Evolutionary conservation across 2,113 vertebrate species (phyloP).

Genomic region (Aix galericulata): DNA sequence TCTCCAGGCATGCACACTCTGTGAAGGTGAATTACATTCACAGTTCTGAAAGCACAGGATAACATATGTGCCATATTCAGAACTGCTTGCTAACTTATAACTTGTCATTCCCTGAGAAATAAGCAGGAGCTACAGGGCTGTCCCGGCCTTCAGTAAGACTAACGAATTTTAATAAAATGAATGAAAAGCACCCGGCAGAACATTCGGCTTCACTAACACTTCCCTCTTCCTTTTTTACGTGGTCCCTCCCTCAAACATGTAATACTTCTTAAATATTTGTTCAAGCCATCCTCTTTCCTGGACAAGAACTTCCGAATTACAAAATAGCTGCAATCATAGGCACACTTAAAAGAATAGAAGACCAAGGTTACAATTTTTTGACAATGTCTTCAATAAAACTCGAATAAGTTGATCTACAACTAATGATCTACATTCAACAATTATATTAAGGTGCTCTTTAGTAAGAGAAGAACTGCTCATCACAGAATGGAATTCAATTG

Average conservation of each 20-base stretch:
- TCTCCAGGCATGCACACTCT: neutral
- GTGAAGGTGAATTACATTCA: neutral
- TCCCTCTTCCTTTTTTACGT: neutral
- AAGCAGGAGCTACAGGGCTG: neutral
- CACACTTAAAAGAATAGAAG: neutral
- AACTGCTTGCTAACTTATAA: neutral
- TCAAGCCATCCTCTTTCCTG: neutral
- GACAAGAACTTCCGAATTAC: neutral
- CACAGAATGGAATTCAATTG: neutral
- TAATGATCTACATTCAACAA: neutral
- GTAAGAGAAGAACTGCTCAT: neutral
- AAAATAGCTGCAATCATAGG: neutral
- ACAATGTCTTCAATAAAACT: neutral
- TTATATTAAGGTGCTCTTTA: neutral
- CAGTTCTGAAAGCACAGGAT: neutral
- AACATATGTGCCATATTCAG: neutral
- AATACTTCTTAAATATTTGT: neutral
- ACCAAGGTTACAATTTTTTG: neutral
- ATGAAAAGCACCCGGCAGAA: neutral
- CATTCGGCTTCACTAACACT: neutral
- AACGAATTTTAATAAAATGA: neutral
- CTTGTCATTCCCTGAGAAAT: neutral
- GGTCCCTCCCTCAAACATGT: neutral
- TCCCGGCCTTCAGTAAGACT: neutral
- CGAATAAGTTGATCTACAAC: neutral